These are phyloP conservation scores for Theonella swinhoei DNA, from an alignment of 37 sponge, comb jelly and placozoan genomes.

Conservation along the genomic window DNA sequence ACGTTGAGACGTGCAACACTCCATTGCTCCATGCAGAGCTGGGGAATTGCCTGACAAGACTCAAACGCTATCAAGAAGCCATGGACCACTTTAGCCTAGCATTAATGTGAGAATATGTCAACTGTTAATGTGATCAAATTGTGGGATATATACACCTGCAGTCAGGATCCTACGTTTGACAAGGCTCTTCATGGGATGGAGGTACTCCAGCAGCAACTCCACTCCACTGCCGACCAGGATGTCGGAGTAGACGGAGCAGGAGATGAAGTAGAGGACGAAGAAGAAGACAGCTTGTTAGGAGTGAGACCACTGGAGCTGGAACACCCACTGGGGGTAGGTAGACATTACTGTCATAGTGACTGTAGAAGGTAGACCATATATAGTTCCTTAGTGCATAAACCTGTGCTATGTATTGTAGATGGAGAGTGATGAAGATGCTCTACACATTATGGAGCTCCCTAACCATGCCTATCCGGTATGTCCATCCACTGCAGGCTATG, in stretches of 20 bases:
- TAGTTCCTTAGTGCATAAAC: too few species aligned
- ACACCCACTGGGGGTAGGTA: neutral
- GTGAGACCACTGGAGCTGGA: neutral
- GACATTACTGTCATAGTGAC: too few species aligned
- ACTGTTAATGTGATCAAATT: neutral
- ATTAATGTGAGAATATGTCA: constrained; percentile 6
- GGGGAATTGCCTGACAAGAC: neutral
- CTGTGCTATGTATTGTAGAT: too few species aligned
- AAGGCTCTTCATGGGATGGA: constrained; percentile 18
- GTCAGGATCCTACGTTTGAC: constrained; percentile 20
- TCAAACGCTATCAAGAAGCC: constrained; percentile 26
- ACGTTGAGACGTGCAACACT: neutral
- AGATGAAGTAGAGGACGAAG: neutral
- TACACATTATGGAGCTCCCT: constrained; percentile 2
- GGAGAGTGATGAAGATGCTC: constrained; percentile 8
- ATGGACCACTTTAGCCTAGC: constrained; percentile 30
- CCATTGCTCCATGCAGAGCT: constrained; percentile 29
- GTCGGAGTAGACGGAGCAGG: neutral
- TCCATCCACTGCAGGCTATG: too few species aligned
- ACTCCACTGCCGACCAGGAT: neutral
- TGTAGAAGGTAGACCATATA: too few species aligned
- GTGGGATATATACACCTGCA: neutral
- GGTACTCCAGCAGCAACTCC: neutral
- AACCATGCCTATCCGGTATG: constrained; percentile 2
- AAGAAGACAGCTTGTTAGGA: neutral